These are phyloP conservation scores for Aplocera efformata DNA, from an alignment of 2,888 invertebrate genomes.

Conservation along the genomic window DNA sequence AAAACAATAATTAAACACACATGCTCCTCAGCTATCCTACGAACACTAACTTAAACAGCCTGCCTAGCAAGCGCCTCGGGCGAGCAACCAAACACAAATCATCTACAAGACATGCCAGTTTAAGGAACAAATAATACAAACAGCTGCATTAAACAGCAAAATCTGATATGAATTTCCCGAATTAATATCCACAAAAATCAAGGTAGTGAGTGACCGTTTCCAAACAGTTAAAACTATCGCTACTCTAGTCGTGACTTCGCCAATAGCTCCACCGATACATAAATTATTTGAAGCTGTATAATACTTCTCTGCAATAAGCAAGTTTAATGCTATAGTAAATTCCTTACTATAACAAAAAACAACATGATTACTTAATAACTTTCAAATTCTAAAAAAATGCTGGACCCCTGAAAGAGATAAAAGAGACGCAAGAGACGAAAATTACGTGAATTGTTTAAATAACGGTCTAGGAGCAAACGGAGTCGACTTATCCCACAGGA, in stretches of 20 bases:
- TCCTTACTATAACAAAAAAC: slow-evolving; percentile 22
- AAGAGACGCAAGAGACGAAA: no score
- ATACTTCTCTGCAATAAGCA: slow-evolving; percentile 15
- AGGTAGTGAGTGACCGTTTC: slow-evolving; percentile 55
- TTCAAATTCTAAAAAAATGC: slow-evolving; percentile 25
- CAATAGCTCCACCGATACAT: slow-evolving; percentile 15
- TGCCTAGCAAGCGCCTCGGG: slow-evolving; percentile 26
- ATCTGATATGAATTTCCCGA: slow-evolving; percentile 31
- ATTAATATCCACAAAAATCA: slow-evolving; percentile 61
- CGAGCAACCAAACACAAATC: slow-evolving; percentile 32
- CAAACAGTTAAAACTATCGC: slow-evolving; percentile 41
- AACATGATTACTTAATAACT: slow-evolving; percentile 2
- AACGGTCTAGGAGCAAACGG: slow-evolving; percentile 38
- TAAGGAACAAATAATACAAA: slow-evolving; percentile 32
- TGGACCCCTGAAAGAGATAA: slow-evolving; percentile 48
- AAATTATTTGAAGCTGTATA: slow-evolving; percentile 12
- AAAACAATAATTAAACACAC: slow-evolving; percentile 28
- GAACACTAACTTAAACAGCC: slow-evolving; percentile 18
- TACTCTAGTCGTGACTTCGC: slow-evolving; percentile 16
- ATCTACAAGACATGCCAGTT: slow-evolving; percentile 35
- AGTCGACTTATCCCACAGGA: slow-evolving; percentile 35
- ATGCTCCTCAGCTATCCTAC: slow-evolving; percentile 21
- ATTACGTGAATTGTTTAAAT: slow-evolving; percentile 43
- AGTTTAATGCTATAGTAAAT: slow-evolving; percentile 15
- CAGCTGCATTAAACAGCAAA: slow-evolving; percentile 64